Evolutionary conservation across 2,888 invertebrate species (phyloP), one percentile per base, ranked within the genome.

Genomic region (Disparrhopalites patrizii): DNA sequence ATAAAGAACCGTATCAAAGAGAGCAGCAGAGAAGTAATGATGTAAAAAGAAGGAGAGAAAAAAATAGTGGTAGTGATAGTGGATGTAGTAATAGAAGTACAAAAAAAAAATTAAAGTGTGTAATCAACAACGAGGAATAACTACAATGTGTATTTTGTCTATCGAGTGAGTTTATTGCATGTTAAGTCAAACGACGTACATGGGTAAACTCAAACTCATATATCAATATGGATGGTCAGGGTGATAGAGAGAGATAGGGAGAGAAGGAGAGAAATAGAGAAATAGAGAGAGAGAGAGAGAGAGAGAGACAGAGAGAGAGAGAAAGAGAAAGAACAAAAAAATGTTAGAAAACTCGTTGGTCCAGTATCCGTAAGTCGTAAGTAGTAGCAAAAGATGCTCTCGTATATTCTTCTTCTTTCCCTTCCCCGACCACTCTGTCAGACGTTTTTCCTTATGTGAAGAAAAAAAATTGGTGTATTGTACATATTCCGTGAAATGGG

Each of bases 331-430:
- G 3, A 30, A 20, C 10, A 18, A 61, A 61, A 61, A 61, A 61
- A 61, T 61, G 61, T 36, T 51, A 61, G 61, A 61, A 61, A 61
- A 61, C 61, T 61, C 27, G 61, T 61, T 61, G 61, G 61, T 61
- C 61, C 61, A 61, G 61, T 61, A 61, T 61, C 33, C 61, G 61
- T n/a, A n/a, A n/a, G n/a, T n/a, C n/a, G n/a, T n/a, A n/a, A n/a
- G 61, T 52, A 61, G 61, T 60, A 47, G 57, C 43, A 27, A 38
- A 50, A 61, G 61, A 61, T 58, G 58, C 40, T 58, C 40, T 30
- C 47, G 15, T 47, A 8, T 43, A 4, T 43, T 43, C 8, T 43
- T 15, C 1, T 20, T 55, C 55, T 55, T 36, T 55, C 55, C 18
- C n/a, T 55, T 7, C 20, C 20, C 36, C 33, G 18, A 18, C 4